phyloP scores from a whole-genome alignment of 2,888 invertebrate species.

The Hemistola chrysoprasaria region DNA sequence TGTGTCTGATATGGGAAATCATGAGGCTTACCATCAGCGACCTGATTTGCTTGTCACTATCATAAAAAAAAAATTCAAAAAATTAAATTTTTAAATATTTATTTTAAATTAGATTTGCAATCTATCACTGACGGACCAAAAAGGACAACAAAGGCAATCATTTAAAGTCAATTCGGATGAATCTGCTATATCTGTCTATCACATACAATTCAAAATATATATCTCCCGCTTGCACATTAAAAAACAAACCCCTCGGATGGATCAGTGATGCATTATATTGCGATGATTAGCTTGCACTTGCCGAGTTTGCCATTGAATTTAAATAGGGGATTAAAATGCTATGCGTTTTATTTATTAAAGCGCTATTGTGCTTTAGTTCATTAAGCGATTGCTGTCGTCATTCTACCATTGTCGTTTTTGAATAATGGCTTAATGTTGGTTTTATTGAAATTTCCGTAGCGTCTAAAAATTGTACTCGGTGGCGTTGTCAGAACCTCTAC shows the following conservation, averaged over 20 bases:
- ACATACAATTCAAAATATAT: constrained; percentile 27
- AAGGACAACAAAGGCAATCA: constrained; percentile 67
- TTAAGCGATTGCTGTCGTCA: constrained; percentile 68
- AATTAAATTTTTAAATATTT: too few species aligned
- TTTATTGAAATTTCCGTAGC: too few species aligned
- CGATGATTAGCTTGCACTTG: constrained; percentile 80
- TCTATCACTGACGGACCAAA: constrained; percentile 74
- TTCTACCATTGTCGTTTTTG: constrained; percentile 41
- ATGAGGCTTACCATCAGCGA: too few species aligned
- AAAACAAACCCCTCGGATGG: constrained; percentile 63
- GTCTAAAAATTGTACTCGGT: too few species aligned
- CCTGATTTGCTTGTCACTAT: too few species aligned
- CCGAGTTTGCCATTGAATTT: constrained; percentile 73
- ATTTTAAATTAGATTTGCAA: too few species aligned
- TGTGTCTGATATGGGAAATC: too few species aligned
- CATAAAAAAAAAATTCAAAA: too few species aligned
- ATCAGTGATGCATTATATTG: constrained; percentile 77
- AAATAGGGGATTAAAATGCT: constrained; percentile 78
- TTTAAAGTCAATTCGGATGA: constrained; percentile 80
- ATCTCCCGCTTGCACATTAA: constrained; percentile 51
- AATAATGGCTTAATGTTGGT: constrained; percentile 33
- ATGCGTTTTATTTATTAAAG: constrained; percentile 75
- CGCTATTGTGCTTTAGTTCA: constrained; percentile 70
- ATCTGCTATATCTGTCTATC: constrained; percentile 49
- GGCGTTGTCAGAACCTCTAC: too few species aligned